Evolutionary conservation across 2,113 vertebrate species (phyloP).

Genomic region (Bos indicus): DNA sequence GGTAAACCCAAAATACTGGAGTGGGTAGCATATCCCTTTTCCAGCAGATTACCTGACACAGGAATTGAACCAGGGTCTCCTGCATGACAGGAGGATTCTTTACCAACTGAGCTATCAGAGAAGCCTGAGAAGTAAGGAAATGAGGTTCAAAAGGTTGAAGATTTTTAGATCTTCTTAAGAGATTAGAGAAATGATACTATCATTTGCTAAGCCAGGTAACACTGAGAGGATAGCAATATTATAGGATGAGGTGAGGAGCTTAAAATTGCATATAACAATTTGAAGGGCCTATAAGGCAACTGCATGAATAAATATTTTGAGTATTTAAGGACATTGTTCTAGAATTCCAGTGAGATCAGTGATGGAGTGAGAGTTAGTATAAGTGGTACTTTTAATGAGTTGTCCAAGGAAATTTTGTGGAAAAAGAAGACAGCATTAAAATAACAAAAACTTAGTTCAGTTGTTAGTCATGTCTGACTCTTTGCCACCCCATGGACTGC

Average conservation of each 20-base stretch:
- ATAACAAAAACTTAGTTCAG: not conserved
- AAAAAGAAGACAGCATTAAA: not conserved
- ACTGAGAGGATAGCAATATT: not conserved
- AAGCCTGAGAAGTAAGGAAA: not conserved
- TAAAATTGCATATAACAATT: not conserved
- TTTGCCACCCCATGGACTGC: not conserved
- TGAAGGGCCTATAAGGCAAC: not conserved
- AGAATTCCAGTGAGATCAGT: not conserved
- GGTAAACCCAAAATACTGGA: not conserved
- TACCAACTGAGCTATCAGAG: not conserved
- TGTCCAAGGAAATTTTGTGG: not conserved
- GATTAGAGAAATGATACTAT: not conserved
- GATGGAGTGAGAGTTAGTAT: not conserved
- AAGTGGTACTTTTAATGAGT: not conserved
- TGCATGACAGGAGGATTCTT: not conserved
- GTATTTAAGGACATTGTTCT: not conserved
- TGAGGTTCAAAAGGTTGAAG: not conserved
- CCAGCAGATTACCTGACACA: not conserved
- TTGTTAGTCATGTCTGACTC: not conserved
- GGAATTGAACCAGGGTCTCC: not conserved
- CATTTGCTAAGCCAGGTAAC: not conserved
- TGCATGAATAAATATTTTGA: not conserved
- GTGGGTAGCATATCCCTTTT: not conserved
- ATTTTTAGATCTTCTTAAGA: not conserved
- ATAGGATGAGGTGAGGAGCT: not conserved